Evolutionary conservation across 2,797 vertebrate species (phyloP), one percentile per base, ranked within the genome.

Genomic region (Liparis tanakae): DNA sequence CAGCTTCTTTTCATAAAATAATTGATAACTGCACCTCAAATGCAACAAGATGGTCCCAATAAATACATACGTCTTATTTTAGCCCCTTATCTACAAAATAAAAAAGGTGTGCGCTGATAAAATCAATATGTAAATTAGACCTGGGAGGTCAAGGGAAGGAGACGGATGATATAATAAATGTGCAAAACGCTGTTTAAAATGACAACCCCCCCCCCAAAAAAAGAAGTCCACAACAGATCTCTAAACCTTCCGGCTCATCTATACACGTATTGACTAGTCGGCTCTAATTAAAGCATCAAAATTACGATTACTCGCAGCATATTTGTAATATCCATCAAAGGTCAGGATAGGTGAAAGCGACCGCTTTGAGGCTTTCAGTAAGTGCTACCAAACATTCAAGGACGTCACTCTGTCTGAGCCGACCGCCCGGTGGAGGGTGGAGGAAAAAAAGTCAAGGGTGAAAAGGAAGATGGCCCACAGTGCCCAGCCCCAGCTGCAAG

Each of bases 11-110:
- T 82, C 66, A 79, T 70, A 76, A 74, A 81, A 78, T 68, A 50
- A 74, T 64, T 25, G 30, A 79, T 82, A 76, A 72, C 73, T 83
- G 76, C 83, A 82, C 75, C 59, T 87, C 70, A 77, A 67, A 79
- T 70, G 65, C 67, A 84, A 81, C 74, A 30, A 84, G 73, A 91
- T 88, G 93, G 93, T 94, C 87, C 87, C 82, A 96, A 95, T 95
- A 96, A 95, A 96, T 95, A 94, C 83, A 89, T 84, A 65, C 36
- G 76, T 86, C 85, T 70, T 67, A 57, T 81, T 83, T 85, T 79
- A 85, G 78, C 81, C 44, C 79, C 70, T 86, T 95, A 86, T 90
- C 91, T 94, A 92, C 81, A 88, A 85, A 87, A 89, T 76, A 81
- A 72, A 87, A 72, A 72, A 88, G 56, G 69, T 82, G 74, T 80